Evolutionary conservation across 2,888 invertebrate species (phyloP), one percentile per base, ranked within the genome.

Genomic region (Lepidocyrtinus sp.): DNA sequence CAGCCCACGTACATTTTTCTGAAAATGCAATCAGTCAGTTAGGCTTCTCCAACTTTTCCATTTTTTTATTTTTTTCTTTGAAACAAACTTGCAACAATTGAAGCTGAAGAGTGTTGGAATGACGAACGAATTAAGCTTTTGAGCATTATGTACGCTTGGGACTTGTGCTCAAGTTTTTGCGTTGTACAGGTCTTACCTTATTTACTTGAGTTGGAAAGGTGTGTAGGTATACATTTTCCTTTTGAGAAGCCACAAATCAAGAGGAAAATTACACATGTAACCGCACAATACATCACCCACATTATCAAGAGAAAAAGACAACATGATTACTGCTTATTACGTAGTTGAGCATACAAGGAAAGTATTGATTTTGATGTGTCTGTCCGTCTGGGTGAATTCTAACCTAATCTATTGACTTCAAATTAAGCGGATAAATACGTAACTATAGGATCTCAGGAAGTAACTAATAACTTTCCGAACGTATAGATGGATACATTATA

Each of bases 181-280:
- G n/a, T n/a, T n/a, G n/a, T n/a, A n/a, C n/a, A n/a, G n/a, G n/a
- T n/a, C n/a, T n/a, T n/a, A n/a, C n/a, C n/a, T n/a, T n/a, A n/a
- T n/a, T n/a, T n/a, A n/a, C n/a, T n/a, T n/a, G n/a, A n/a, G n/a
- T n/a, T 50, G 50, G 2, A 7, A 50, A 50, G 50, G 50, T 50
- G 50, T 50, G 50, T 50, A 50, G 50, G 50, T 50, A 50, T 50
- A 50, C 50, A 50, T 50, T 73, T 75, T 67, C 67, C 67, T 67
- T 67, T 75, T 70, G 70, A 70, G 69, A 76, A 76, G 76, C 55
- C 70, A 76, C 76, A 76, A 76, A 76, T 76, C 76, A 76, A 63
- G 50, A 27, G 75, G 76, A 69, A 76, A 70, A 76, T 76, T 70
- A 76, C 64, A 76, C 70, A 70, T 62, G 64, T 70, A 68, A 68